Percentiles rank a stretch among this genome's conserved stretches.
Conservation (phyloP, 2,888 invertebrate species). For the Eristalis pertinax region DNA sequence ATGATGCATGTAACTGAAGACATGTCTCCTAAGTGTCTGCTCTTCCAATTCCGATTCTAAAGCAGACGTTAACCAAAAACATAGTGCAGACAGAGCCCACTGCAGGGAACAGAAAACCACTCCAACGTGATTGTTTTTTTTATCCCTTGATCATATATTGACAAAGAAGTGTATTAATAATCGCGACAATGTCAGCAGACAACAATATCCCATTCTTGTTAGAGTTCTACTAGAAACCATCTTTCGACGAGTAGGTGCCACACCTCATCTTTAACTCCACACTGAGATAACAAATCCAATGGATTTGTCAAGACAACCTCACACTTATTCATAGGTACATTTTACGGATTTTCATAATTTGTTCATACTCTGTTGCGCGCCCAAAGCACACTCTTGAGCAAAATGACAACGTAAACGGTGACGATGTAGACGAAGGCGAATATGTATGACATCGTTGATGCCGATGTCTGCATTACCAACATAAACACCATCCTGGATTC, state of each 20-base stretch:
- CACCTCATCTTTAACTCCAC: background rate
- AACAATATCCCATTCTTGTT: no score
- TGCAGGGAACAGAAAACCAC: background rate
- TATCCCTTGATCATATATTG: background rate
- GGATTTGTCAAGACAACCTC: no score
- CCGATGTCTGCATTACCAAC: slow-evolving; percentile 16
- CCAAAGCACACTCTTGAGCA: background rate
- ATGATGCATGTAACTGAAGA: no score
- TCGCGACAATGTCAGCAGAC: no score
- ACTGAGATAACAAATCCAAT: background rate
- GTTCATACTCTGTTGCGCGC: background rate
- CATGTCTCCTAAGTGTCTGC: no score
- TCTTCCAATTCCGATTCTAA: no score
- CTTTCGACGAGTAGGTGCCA: no score
- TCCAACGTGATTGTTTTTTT: background rate
- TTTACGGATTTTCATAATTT: background rate
- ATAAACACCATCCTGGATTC: slow-evolving; percentile 55
- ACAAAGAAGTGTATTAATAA: no score
- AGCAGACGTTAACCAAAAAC: no score
- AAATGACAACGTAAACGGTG: background rate
- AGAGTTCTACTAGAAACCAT: no score
- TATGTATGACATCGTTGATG: background rate
- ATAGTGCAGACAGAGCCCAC: no score
- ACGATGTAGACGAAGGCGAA: background rate
- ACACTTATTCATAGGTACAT: no score